Conservation (phyloP, 92 coral and sea anemone species). For the Metridium senile region DNA sequence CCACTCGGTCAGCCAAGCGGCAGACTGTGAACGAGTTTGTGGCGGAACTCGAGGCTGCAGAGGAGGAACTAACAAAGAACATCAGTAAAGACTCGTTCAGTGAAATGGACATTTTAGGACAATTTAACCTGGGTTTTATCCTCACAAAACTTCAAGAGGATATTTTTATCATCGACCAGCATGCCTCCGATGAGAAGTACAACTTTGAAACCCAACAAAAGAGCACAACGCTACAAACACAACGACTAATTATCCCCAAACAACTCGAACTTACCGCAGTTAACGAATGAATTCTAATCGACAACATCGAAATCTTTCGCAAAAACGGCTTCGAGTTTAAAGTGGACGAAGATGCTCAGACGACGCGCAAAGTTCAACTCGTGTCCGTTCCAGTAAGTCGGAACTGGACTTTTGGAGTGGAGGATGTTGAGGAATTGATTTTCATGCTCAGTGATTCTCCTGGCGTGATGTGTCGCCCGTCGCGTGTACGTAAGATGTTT, state of each 20-base stretch:
- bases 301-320: constrained; percentile 82
- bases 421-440: constrained; percentile 88
- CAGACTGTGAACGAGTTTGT: too few relatives aligned
- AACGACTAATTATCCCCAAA: constrained; percentile 82
- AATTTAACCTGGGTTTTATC: constrained; percentile 93
- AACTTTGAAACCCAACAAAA: constrained; percentile 89
- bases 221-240: constrained; percentile 68
- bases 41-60: constrained; percentile 80
- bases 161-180: constrained; percentile 91
- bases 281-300: constrained; percentile 80
- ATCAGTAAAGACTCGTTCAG: constrained; percentile 77
- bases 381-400: constrained; percentile 77
- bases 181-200: constrained; percentile 95
- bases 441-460: constrained; percentile 97
- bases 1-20: too few relatives aligned
- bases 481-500: constrained; percentile 96
- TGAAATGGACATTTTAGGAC: constrained; percentile 90
- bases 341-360: constrained; percentile 74
- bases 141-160: constrained; percentile 78
- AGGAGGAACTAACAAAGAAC: constrained; percentile 77
- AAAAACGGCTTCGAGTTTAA: constrained; percentile 96
- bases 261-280: constrained; percentile 88
- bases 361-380: constrained; percentile 70
- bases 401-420: constrained; percentile 95
- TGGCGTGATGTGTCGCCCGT: constrained; percentile 87